These are phyloP conservation scores for Noctua janthe DNA, from an alignment of 2,888 invertebrate genomes.

Conservation along the genomic window DNA sequence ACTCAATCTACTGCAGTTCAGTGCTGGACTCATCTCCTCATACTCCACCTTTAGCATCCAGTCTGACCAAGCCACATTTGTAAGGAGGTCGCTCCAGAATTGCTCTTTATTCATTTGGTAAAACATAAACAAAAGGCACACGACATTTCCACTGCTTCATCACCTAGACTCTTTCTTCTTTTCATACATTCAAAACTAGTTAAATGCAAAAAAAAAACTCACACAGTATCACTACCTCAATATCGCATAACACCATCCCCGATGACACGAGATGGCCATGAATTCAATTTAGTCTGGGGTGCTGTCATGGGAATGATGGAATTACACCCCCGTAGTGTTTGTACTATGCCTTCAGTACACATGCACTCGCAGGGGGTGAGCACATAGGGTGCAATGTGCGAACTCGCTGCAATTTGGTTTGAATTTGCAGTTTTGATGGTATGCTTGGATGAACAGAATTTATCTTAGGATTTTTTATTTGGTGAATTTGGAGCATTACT, in stretches of 20 bases:
- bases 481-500: background rate
- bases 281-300: conserved; percentile 78
- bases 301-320: conserved; percentile 77
- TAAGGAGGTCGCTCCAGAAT: background rate
- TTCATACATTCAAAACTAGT: background rate
- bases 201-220: too few relatives aligned
- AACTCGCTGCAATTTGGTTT: conserved; percentile 28
- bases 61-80: background rate
- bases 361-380: conserved; percentile 56
- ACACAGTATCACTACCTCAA: too few relatives aligned
- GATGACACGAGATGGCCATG: conserved; percentile 80
- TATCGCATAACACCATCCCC: conserved; percentile 66
- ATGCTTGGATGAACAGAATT: conserved; percentile 5
- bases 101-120: too few relatives aligned
- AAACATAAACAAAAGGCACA: conserved; percentile 17
- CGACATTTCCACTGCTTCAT: background rate
- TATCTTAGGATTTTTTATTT: background rate
- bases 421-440: conserved; percentile 15
- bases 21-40: background rate
- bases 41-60: background rate
- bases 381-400: conserved; percentile 55
- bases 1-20: too few relatives aligned
- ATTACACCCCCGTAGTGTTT: conserved; percentile 74
- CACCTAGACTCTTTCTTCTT: background rate
- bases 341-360: conserved; percentile 65